Conservation (phyloP, 2,888 invertebrate species). For the Rhimphoctona megacephalus region DNA sequence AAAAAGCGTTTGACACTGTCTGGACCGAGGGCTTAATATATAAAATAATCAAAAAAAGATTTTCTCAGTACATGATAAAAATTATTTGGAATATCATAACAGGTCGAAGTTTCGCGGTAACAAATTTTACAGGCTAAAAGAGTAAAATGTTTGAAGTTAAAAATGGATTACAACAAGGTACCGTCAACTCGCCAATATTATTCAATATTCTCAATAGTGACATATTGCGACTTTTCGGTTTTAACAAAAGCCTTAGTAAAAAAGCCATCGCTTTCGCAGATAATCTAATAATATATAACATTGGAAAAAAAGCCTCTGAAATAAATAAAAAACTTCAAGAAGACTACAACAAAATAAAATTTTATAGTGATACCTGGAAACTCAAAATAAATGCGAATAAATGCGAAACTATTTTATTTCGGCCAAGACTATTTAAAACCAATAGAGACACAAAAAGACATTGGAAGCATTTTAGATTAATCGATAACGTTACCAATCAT, state of each 20-base stretch:
- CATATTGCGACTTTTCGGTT: conserved; percentile 37
- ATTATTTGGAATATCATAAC: conserved; percentile 68
- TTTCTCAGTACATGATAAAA: conserved; percentile 69
- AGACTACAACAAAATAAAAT: conserved; percentile 58
- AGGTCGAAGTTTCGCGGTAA: conserved; percentile 44
- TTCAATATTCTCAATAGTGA: conserved; percentile 64
- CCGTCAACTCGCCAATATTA: conserved; percentile 62
- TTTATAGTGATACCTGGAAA: conserved; percentile 66
- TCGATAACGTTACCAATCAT: neutral
- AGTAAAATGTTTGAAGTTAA: conserved; percentile 55
- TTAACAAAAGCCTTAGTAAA: conserved; percentile 45
- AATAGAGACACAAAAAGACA: conserved; percentile 48
- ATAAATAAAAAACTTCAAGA: conserved; percentile 57
- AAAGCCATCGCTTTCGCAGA: conserved; percentile 50
- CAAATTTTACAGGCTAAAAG: neutral
- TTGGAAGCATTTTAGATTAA: conserved; percentile 43
- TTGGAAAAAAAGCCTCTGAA: conserved; percentile 5
- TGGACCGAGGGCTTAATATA: conserved; percentile 71
- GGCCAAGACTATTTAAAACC: conserved; percentile 23
- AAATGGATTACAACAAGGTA: conserved; percentile 70
- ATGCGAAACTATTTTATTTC: conserved; percentile 65
- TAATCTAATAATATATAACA: conserved; percentile 41
- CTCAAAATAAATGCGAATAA: conserved; percentile 67
- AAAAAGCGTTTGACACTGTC: conserved; percentile 67
- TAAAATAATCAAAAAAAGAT: conserved; percentile 65